Evolutionary conservation across 1,140 invertebrate species (phyloP).

Genomic region (Prorops nasuta): DNA sequence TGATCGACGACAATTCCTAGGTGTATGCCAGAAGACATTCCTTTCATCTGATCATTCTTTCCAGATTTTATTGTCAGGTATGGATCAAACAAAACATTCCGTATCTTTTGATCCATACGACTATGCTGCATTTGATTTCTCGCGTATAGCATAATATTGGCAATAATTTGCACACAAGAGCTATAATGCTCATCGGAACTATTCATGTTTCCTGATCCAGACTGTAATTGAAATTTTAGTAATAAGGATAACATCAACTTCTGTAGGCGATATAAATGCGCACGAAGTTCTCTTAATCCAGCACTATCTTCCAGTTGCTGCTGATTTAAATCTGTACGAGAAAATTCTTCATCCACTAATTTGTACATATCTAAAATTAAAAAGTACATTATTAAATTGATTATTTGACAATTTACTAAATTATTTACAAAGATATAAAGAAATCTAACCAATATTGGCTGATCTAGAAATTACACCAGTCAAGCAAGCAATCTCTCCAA

Average conservation of each 20-base stretch:
- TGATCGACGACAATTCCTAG: constrained; percentile 47
- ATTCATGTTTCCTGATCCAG: constrained; percentile 17
- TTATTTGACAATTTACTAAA: constrained; percentile 10
- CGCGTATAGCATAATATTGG: constrained; percentile 69
- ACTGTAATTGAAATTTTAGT: constrained; percentile 61
- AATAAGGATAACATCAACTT: constrained; percentile 71
- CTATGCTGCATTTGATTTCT: constrained; percentile 58
- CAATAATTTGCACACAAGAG: constrained; percentile 60
- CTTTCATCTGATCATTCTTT: constrained; percentile 33
- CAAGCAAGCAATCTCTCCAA: constrained; percentile 59
- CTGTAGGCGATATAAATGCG: constrained; percentile 64
- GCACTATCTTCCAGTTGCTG: constrained; percentile 43
- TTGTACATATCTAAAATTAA: constrained; percentile 47
- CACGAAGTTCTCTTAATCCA: constrained; percentile 59
- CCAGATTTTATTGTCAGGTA: constrained; percentile 35
- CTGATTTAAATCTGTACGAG: constrained; percentile 28
- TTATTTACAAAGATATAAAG: constrained; percentile 9
- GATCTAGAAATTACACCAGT: constrained; percentile 79
- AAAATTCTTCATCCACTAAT: constrained; percentile 48
- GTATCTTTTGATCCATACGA: constrained; percentile 51
- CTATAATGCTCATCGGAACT: constrained; percentile 39
- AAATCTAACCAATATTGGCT: constrained; percentile 61
- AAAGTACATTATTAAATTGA: constrained; percentile 3
- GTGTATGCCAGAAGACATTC: constrained; percentile 37
- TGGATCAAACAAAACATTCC: constrained; percentile 49